These are phyloP conservation scores for Diabrotica virgifera DNA, from an alignment of 1,140 invertebrate species.

Conservation along the genomic window DNA sequence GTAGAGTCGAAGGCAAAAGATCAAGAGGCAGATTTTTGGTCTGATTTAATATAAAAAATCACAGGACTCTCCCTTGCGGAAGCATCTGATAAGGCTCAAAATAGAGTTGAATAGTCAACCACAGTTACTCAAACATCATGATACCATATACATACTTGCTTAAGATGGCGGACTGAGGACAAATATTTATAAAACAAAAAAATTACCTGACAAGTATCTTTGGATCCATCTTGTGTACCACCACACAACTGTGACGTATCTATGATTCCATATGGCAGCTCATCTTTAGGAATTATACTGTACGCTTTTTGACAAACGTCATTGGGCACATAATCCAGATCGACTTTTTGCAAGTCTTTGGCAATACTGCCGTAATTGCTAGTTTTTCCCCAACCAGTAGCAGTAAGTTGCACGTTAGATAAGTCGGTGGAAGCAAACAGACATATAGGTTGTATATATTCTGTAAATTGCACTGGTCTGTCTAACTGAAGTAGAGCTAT, in stretches of 20 bases:
- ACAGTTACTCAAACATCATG: too few relatives aligned
- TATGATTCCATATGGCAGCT: slow-evolving; percentile 42
- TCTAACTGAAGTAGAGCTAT: slow-evolving; percentile 60
- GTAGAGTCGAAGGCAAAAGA: too few relatives aligned
- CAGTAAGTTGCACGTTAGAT: slow-evolving; percentile 26
- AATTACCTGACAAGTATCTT: slow-evolving; percentile 50
- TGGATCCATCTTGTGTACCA: slow-evolving; percentile 48
- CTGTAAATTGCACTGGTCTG: slow-evolving; percentile 46
- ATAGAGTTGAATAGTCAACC: too few relatives aligned
- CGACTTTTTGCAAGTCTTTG: slow-evolving; percentile 53
- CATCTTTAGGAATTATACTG: slow-evolving; percentile 39
- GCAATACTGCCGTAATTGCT: slow-evolving; percentile 46
- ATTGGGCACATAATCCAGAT: slow-evolving; percentile 43
- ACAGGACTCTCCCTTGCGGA: too few relatives aligned
- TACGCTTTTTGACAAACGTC: slow-evolving; percentile 35
- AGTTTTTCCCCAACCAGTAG: slow-evolving; percentile 43
- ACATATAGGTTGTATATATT: slow-evolving; percentile 56
- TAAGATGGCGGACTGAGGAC: too few relatives aligned
- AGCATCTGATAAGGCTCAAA: too few relatives aligned
- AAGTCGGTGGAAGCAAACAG: slow-evolving; percentile 48
- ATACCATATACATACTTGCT: too few relatives aligned
- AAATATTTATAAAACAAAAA: too few relatives aligned
- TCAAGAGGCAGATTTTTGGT: too few relatives aligned
- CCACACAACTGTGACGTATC: slow-evolving; percentile 61
- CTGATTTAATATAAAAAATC: too few relatives aligned